These are phyloP conservation scores for Neria commutata DNA, from an alignment of 2,888 invertebrate species.

Conservation along the genomic window DNA sequence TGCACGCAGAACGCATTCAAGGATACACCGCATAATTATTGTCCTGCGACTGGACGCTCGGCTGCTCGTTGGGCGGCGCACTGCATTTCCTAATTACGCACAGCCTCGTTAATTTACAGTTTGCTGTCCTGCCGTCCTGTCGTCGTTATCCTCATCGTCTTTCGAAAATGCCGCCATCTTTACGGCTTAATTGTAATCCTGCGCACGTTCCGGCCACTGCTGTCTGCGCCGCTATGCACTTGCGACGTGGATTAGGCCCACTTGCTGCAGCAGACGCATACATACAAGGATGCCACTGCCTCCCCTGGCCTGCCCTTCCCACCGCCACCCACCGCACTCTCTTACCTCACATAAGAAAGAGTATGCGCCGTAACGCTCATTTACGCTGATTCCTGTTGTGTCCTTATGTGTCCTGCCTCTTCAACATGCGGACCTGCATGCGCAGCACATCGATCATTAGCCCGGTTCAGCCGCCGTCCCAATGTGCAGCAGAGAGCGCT, in stretches of 20 bases:
- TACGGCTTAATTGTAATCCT: constrained; percentile 46
- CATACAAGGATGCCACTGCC: neutral
- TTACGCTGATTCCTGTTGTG: neutral
- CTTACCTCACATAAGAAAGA: constrained; percentile 9
- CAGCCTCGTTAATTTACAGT: neutral
- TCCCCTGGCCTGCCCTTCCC: neutral
- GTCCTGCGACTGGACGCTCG: neutral
- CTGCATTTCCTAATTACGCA: neutral
- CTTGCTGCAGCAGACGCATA: too few species aligned
- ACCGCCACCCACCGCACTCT: neutral
- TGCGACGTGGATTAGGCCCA: too few species aligned
- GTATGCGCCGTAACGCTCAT: constrained; percentile 6
- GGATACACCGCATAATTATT: neutral
- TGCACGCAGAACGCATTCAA: neutral
- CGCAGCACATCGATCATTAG: constrained; percentile 9
- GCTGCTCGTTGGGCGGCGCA: neutral
- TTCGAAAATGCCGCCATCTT: constrained; percentile 13
- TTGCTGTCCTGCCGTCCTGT: neutral
- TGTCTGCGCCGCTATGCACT: too few species aligned
- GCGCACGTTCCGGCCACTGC: constrained; percentile 37
- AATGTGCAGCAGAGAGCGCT: too few species aligned
- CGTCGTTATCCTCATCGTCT: neutral
- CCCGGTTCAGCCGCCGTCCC: too few species aligned
- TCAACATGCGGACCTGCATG: neutral
- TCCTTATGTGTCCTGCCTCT: neutral